Evolutionary conservation across 2,113 vertebrate species (phyloP).

Genomic region (Istiophorus platypterus): DNA sequence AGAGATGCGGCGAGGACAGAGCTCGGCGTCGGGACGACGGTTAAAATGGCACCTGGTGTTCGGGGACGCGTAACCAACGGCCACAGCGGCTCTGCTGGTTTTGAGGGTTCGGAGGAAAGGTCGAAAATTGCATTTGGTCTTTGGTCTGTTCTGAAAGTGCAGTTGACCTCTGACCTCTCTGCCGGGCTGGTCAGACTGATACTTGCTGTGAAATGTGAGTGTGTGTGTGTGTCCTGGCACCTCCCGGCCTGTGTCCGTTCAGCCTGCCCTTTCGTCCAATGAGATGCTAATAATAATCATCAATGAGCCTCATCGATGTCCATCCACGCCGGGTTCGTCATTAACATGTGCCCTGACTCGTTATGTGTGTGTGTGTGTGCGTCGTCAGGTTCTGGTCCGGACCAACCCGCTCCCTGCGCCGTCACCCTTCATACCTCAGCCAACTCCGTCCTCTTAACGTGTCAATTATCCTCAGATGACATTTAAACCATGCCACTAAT

Average conservation of each 20-base stretch:
- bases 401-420: background rate
- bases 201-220: background rate
- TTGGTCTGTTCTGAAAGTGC: too few species aligned
- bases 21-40: background rate
- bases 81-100: too few species aligned
- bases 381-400: background rate
- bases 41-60: background rate
- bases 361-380: conserved; percentile 22
- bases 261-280: conserved; percentile 47
- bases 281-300: conserved; percentile 68
- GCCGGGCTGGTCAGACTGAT: background rate
- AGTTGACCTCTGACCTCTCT: conserved; percentile 29
- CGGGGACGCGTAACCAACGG: too few species aligned
- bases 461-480: conserved; percentile 28
- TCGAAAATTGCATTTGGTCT: too few species aligned
- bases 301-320: conserved; percentile 64
- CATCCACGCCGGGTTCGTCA: conserved; percentile 47
- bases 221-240: conserved; percentile 19
- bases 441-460: conserved; percentile 58
- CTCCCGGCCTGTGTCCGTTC: conserved; percentile 30
- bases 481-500: conserved; percentile 12
- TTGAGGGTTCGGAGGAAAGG: too few species aligned
- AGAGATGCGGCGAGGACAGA: background rate
- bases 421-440: conserved; percentile 55
- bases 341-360: conserved; percentile 44